A percentile compares a stretch with the other conserved stretches of the same genome.
Evolutionary conservation across 2,888 invertebrate species (phyloP).

Genomic region (Troilus luridus): DNA sequence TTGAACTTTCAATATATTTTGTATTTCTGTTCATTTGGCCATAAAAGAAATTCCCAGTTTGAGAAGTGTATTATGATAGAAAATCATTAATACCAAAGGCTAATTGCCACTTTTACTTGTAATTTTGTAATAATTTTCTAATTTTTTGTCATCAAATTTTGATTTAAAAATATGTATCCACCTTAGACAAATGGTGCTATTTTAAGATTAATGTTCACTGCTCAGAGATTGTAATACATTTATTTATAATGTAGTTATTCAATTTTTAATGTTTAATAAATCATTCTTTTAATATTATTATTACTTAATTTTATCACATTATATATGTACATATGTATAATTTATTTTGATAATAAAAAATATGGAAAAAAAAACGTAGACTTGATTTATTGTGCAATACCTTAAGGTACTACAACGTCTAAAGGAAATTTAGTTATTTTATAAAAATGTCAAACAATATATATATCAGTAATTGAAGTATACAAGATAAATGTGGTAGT

Average conservation of each 20-base stretch:
- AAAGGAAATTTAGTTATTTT: background rate
- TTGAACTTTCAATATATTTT: too few relatives aligned
- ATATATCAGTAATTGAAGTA: background rate
- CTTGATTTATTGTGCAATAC: background rate
- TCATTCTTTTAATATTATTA: background rate
- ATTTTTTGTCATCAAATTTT: background rate
- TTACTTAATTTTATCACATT: background rate
- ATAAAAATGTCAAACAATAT: background rate
- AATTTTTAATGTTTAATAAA: background rate
- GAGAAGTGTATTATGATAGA: background rate
- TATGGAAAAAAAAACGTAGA: background rate
- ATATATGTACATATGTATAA: background rate
- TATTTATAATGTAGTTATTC: background rate
- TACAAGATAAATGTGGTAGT: background rate
- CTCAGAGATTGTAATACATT: background rate
- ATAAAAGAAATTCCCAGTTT: background rate
- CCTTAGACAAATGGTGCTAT: background rate
- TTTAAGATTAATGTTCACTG: background rate
- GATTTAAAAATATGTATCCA: background rate
- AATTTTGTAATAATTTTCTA: background rate
- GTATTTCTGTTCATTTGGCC: background rate
- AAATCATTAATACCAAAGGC: background rate
- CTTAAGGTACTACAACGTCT: background rate
- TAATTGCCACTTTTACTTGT: background rate
- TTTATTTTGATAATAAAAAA: slow-evolving; percentile 30